Base-by-base conservation (phyloP, 2,888 invertebrate genomes). In the Mimachlamys varia region DNA sequence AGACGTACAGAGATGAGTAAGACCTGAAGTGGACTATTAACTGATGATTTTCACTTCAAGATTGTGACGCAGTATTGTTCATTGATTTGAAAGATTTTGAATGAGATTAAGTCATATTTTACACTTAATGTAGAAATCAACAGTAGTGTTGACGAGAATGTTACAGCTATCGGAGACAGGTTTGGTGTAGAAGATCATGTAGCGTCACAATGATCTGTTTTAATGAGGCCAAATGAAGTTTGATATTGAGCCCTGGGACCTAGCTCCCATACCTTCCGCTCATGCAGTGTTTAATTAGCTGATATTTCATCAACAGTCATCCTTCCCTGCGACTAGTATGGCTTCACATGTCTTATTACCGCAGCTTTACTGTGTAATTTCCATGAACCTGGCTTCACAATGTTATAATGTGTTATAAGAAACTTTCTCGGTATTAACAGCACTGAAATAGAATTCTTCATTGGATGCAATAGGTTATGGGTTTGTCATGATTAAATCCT, bases 51-150 rank as follows among this genome's bases (percentile, higher is more conserved):
- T 44, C 44, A 44, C 44, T 19, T 76, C 33, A 27, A 3, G 27
- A 76, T 76, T 22, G 76, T 76, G 76, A 76, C 33, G 7, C 27
- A 33, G 76, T 33, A 76, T 76, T 76, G 27, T 76, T 76, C 27
- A 76, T 33, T 76, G 76, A 76, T 76, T 76, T 76, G 76, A 76
- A 76, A 76, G 76, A 27, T 76, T 76, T 76, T 27, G 76, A 33
- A 76, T 76, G 76, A 33, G 33, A 76, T 76, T 12, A 76, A 76
- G 76, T 76, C 76, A 33, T 76, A 76, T 76, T 33, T 76, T 33
- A 76, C 13, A 27, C 27, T 27, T 76, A 7, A 76, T 27, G 27
- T 27, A 10, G 33, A 76, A 33, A 76, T 76, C 13, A 76, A 33
- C 27, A 76, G 44, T 33, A 76, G 19, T 76, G 22, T 22, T 76